A percentile compares a stretch with the other conserved stretches of the same genome.
Conservation (phyloP, 2,797 vertebrate species). For the Betta splendens region DNA sequence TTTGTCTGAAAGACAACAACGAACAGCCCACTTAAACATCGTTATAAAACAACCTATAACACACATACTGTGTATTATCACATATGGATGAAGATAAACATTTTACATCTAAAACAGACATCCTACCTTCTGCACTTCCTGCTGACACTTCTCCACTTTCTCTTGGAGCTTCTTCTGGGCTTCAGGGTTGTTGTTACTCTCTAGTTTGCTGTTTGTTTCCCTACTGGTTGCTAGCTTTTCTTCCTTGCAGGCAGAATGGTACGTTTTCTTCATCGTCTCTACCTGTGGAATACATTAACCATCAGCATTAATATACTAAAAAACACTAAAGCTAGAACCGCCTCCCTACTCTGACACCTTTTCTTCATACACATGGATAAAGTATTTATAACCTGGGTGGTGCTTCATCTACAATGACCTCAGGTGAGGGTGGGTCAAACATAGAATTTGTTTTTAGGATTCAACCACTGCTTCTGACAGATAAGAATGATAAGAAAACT, state of each 20-base stretch:
- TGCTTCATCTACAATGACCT: neutral
- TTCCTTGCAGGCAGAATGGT: conserved; percentile 94
- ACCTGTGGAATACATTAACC: conserved; percentile 47
- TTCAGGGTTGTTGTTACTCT: conserved; percentile 92
- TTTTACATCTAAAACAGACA: neutral
- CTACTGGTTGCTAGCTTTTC: conserved; percentile 93
- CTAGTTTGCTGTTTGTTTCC: conserved; percentile 92
- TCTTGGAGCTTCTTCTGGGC: conserved; percentile 96
- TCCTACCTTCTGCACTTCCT: conserved; percentile 93
- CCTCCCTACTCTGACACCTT: conserved; percentile 5
- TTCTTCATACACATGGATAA: neutral
- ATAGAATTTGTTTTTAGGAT: too few relatives aligned
- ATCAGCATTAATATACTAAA: neutral
- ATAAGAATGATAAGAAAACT: conserved; percentile 22
- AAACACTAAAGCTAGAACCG: neutral
- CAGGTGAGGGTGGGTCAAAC: neutral
- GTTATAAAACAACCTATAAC: neutral
- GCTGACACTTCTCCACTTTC: conserved; percentile 97
- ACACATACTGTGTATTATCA: neutral
- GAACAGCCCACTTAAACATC: neutral
- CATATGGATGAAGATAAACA: neutral
- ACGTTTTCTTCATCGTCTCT: conserved; percentile 91
- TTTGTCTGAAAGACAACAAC: conserved; percentile 79
- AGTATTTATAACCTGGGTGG: conserved; percentile 10
- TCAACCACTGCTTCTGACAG: conserved; percentile 9